These are phyloP conservation scores for Drosophila setosimentum DNA, from an alignment of 2,888 invertebrate genomes.

Conservation along the genomic window DNA sequence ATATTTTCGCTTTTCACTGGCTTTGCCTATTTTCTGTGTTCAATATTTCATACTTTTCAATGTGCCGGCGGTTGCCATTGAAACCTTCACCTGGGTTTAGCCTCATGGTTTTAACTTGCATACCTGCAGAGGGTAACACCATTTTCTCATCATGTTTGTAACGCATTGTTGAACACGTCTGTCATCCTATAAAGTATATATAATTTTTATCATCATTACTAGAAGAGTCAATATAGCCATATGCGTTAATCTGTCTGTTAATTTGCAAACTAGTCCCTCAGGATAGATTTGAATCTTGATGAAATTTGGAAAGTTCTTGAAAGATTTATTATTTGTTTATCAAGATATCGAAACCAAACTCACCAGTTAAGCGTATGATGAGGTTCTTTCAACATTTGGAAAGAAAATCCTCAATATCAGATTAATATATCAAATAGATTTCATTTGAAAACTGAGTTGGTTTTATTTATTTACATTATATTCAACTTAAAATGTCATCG, in stretches of 20 bases:
- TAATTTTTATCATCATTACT: background rate
- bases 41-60: conserved; percentile 64
- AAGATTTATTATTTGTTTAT: background rate
- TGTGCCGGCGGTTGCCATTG: conserved; percentile 41
- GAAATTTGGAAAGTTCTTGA: too few species aligned
- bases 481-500: background rate
- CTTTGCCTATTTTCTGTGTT: conserved; percentile 34
- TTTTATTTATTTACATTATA: background rate
- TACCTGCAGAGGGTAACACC: background rate
- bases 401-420: background rate
- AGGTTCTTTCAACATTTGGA: background rate
- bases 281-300: too few species aligned
- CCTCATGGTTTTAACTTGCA: conserved; percentile 36
- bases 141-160: background rate
- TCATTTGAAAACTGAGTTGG: background rate
- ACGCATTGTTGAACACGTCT: background rate
- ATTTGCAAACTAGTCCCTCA: background rate
- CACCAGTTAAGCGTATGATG: background rate
- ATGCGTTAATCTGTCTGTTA: too few species aligned
- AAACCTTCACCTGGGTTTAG: conserved; percentile 55
- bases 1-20: conserved; percentile 46
- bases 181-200: background rate
- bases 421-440: background rate
- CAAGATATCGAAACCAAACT: background rate
- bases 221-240: fast-evolving